Evolutionary conservation across 2,113 vertebrate species (phyloP).

Genomic region (Chiloscyllium plagiosum): DNA sequence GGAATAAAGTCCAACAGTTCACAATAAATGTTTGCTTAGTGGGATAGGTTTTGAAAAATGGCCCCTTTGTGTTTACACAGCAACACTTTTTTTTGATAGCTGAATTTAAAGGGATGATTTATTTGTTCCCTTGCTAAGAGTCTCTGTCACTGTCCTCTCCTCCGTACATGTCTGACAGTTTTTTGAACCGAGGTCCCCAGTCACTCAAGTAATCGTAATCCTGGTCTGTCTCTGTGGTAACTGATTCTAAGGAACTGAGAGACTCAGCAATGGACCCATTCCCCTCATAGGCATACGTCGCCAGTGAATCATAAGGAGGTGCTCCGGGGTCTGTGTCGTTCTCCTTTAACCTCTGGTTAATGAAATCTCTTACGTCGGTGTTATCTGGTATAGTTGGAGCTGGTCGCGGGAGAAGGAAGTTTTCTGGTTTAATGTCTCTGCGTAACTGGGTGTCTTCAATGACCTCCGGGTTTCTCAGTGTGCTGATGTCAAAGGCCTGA

Average conservation of each 20-base stretch:
- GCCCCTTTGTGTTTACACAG: conserved; percentile 28
- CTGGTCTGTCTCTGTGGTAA: conserved; percentile 80
- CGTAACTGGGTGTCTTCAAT: conserved; percentile 82
- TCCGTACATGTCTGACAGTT: conserved; percentile 91
- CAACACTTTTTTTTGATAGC: neutral
- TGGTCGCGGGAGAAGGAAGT: conserved; percentile 71
- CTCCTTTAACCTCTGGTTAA: conserved; percentile 86
- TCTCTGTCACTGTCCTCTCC: conserved; percentile 79
- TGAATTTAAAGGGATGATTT: neutral
- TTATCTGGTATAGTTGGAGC: conserved; percentile 69
- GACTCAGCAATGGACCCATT: conserved; percentile 81
- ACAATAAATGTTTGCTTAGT: conserved; percentile 32
- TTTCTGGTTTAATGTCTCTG: conserved; percentile 83
- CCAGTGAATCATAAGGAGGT: conserved; percentile 91
- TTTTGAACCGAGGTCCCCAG: conserved; percentile 91
- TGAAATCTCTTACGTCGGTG: conserved; percentile 90
- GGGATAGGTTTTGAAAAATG: conserved; percentile 28
- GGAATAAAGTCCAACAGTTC: conserved; percentile 33
- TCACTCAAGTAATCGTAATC: conserved; percentile 95
- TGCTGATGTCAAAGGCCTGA: conserved; percentile 91
- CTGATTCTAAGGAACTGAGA: conserved; percentile 87
- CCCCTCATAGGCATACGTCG: conserved; percentile 92
- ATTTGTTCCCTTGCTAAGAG: conserved; percentile 55
- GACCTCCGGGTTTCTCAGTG: conserved; percentile 85
- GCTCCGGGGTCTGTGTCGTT: conserved; percentile 84